Base-by-base conservation (phyloP, 2,797 vertebrate genomes). In the Pseudochaenichthys georgianus region DNA sequence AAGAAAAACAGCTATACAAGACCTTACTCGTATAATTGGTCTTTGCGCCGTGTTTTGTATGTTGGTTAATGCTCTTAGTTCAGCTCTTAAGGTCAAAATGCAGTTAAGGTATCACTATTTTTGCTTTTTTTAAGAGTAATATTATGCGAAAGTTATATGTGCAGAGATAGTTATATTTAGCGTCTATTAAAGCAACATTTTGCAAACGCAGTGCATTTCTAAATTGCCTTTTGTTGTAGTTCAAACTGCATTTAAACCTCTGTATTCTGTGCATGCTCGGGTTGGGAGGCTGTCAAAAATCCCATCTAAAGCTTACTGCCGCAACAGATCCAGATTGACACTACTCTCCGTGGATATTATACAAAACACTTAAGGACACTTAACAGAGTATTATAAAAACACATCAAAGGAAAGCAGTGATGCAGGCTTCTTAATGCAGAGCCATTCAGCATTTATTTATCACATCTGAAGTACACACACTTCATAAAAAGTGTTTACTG, bases 211-310 rank as follows among this genome's bases (percentile, higher is more conserved):
- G 9, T 12, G 50, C 42, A 17, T 57, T 51, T 43, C 9, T 11
- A 15, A 10, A 45, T 19, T 70, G 42, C 19, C 41, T 51, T 21
- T 61, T 62, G 21, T 64, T 71, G n/a, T 43, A 6, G 17, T 65
- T 65, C 21, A 55, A 48, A 60, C 34, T 19, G 28, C 16, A 48
- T 59, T 60, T 75, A 23, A 77, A 64, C 31, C 0, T 68, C 1
- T 47, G 31, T 48, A 42, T 73, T 81, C 55, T 69, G 41, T 51
- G 72, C 13, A 45, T 70, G 62, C 52, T 70, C 3, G 41, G 16
- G 21, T 48, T 70, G 34, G 71, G 21, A 75, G 43, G 19, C 68
- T 69, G 51, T 71, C 59, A 75, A 57, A 78, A 78, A 69, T 52
- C 16, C 45, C 42, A 57, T 73, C 57, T 68, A 9, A 64, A 78